These are phyloP conservation scores for Heliothis subflexa DNA, from an alignment of 1,140 invertebrate species.

Conservation along the genomic window DNA sequence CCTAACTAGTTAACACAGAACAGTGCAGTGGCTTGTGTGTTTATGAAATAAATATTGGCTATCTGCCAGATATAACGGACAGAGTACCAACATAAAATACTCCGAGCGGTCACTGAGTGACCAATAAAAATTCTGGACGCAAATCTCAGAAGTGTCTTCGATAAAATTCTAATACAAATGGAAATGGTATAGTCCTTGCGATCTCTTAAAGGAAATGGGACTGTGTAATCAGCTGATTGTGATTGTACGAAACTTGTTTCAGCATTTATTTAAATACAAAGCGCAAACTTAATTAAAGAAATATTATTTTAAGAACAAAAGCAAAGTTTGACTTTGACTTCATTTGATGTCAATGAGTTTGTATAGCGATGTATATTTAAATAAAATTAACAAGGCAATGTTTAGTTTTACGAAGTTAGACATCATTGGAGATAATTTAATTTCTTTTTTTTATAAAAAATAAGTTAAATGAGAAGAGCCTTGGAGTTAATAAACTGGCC, in stretches of 20 bases:
- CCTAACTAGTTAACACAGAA: conserved; percentile 10
- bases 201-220: conserved; percentile 3
- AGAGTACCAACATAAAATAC: conserved; percentile 22
- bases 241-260: neutral
- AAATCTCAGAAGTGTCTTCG: conserved; percentile 9
- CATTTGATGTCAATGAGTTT: too few relatives aligned
- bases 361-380: too few relatives aligned
- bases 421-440: too few relatives aligned
- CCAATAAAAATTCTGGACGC: conserved; percentile 18
- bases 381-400: too few relatives aligned
- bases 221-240: neutral
- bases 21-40: conserved; percentile 1
- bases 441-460: too few relatives aligned
- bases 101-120: conserved; percentile 23
- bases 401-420: too few relatives aligned
- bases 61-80: conserved; percentile 11
- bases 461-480: too few relatives aligned
- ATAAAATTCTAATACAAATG: conserved; percentile 25
- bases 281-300: neutral
- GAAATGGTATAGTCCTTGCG: conserved; percentile 5
- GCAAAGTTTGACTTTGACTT: neutral
- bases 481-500: too few relatives aligned
- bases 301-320: neutral
- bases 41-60: conserved; percentile 38
- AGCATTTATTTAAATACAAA: neutral